Conservation (phyloP, 2,797 vertebrate species). For the Enteromius fasciolatus region DNA sequence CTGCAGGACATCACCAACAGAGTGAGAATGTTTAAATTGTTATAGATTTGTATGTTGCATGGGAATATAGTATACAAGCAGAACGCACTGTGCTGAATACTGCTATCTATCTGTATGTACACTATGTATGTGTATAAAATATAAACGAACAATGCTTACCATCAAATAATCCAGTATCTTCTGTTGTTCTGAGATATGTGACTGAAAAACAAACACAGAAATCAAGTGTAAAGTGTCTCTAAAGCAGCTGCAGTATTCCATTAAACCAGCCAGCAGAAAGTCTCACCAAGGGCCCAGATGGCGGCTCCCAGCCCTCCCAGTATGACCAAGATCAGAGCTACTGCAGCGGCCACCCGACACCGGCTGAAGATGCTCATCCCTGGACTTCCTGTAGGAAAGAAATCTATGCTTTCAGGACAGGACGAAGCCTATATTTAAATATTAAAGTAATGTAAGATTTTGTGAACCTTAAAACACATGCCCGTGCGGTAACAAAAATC, state of each 20-base stretch:
- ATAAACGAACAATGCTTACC: slow-evolving; percentile 69
- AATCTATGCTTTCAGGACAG: slow-evolving; percentile 32
- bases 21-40: background rate
- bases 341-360: slow-evolving; percentile 74
- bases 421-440: background rate
- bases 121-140: too few relatives aligned
- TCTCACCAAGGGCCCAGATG: slow-evolving; percentile 88
- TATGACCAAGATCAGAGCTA: slow-evolving; percentile 76
- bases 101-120: too few relatives aligned
- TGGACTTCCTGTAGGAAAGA: slow-evolving; percentile 76
- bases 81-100: background rate
- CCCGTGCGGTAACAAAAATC: slow-evolving; percentile 28
- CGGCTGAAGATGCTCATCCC: slow-evolving; percentile 76
- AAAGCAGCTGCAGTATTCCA: background rate
- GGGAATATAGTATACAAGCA: background rate
- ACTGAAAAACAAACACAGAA: slow-evolving; percentile 67
- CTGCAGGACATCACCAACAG: slow-evolving; percentile 67
- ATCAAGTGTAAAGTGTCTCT: background rate
- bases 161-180: slow-evolving; percentile 81
- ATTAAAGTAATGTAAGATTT: background rate
- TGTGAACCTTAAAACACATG: slow-evolving; percentile 9
- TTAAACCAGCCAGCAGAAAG: slow-evolving; percentile 6
- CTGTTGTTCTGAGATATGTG: slow-evolving; percentile 77
- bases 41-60: background rate
- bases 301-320: slow-evolving; percentile 84